Base-by-base conservation (phyloP, 1,140 invertebrate species). In the Drosophila erecta region DNA sequence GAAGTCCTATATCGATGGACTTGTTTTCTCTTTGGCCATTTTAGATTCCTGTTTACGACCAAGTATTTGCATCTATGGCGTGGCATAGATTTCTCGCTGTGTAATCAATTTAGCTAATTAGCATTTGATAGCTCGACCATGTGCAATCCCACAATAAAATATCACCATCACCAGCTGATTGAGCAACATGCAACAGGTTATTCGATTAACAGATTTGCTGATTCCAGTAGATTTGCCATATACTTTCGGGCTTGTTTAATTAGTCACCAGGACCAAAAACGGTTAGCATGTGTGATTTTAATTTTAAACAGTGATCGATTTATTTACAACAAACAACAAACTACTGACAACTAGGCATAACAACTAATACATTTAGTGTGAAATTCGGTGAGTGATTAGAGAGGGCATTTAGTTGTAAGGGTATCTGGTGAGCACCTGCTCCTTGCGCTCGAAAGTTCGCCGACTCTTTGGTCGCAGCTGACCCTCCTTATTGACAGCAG, bases 381-480 rank as follows among this genome's bases (percentile, higher is more conserved):
- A 30, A 55, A 53, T 67, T 67, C 64, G 60, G 60, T 53, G 56
- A 60, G 27, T 62, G 53, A 10, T 47, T 54, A 57, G 10, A 35
- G 49, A 44, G 40, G 10, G 20, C 11, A 5, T 3, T 55, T 58
- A 89, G 50, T 89, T 90, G 27, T 79, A 84, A 8, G 85, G 85
- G 61, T 89, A 75, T 40, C 64, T 74, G 58, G 38, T 38, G 30
- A 85, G 17, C 46, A 67, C 22, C 53, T 85, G 47, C 57, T 89
- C 77, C 3, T 49, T 35, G 8, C 83, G 78, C 15, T 44, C 43
- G 33, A 65, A 41, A 12, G 20, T 43, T 30, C 85, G 85, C 30
- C 85, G 69, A 20, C 64, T 66, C 24, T 64, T 73, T 7, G 87
- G 86, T 30, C 86, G 60, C 38, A 90, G 55, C 10, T 90, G 76